Base-by-base conservation (phyloP, 1,140 invertebrate species). In the Drosophila setifemur region DNA sequence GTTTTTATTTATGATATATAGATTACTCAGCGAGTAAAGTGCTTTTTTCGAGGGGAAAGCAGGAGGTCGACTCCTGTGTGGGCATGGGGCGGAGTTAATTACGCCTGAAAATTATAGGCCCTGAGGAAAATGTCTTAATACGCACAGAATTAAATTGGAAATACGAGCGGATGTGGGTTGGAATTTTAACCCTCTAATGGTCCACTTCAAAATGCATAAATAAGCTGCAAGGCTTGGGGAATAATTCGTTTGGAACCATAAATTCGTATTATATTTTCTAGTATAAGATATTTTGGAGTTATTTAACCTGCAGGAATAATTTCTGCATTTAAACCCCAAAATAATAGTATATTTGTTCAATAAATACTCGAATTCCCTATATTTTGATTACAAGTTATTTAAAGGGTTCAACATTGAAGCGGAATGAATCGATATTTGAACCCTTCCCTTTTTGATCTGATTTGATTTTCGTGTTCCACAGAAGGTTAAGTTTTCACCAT, bases 1-100 rank as follows among this genome's bases (percentile, higher is more conserved):
- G 45, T 58, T 75, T 53, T 81, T 75, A 82, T 81, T 85, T 83
- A 78, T 85, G 79, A 85, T 85, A 66, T 73, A 82, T 66, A 72
- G 66, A 68, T 68, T 68, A 68, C 57, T 33, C 58, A 64, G 28
- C 47, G 29, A 73, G 68, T 39, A 44, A 61, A 61, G 52, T 58
- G 53, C 57, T 61, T 58, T 39, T n/a, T 11, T 14, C 25, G 16
- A 21, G 39, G 28, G 16, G 9, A 18, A n/a, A 48, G 33, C 14
- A 63, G 16, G 16, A 37, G 18, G 12, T 12, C 11, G 12, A 52
- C 26, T 63, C 28, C 2, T 2, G 14, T 7, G 14, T n/a, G 12
- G 11, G 44, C 9, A 4, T 19, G 14, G 7, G 21, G 31, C 9
- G 57, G 37, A 43, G 61, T 66, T 66, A 66, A 66, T 66, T 66